Percentiles rank a stretch among this genome's conserved stretches.
These are phyloP conservation scores for Dallia pectoralis DNA, from an alignment of 2,797 vertebrate genomes.

Conservation along the genomic window DNA sequence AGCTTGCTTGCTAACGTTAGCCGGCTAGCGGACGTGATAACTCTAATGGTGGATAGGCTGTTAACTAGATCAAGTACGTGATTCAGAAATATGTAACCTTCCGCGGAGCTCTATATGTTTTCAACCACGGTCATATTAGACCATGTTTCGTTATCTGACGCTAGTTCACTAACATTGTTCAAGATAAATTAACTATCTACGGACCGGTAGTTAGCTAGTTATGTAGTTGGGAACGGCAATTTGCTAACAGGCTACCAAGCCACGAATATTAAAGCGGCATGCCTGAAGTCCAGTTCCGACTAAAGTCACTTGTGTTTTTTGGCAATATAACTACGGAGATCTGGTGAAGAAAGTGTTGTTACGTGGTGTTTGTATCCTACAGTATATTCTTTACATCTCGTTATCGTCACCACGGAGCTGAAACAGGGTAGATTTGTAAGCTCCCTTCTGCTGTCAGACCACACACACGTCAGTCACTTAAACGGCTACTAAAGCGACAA, in stretches of 20 bases:
- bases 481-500: background rate
- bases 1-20: constrained; percentile 36
- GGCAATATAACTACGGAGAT: background rate
- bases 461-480: background rate
- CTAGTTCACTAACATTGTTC: background rate
- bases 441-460: background rate
- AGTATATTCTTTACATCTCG: too few species aligned
- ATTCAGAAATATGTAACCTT: background rate
- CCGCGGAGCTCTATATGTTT: background rate
- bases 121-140: background rate
- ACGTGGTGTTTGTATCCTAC: too few species aligned
- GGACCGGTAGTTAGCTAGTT: background rate
- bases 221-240: constrained; percentile 2
- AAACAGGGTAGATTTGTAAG: background rate
- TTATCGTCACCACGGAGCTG: background rate
- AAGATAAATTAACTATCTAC: background rate
- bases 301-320: too few species aligned
- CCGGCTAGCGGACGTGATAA: constrained; percentile 6
- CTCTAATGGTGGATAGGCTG: background rate
- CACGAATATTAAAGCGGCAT: background rate
- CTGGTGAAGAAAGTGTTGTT: too few species aligned
- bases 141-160: background rate
- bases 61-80: background rate
- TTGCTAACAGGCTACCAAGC: constrained; percentile 40
- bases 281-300: background rate